A percentile compares a stretch with the other conserved stretches of the same genome.
Evolutionary conservation across 2,888 invertebrate species (phyloP).

Genomic region (Apamea epomidion): DNA sequence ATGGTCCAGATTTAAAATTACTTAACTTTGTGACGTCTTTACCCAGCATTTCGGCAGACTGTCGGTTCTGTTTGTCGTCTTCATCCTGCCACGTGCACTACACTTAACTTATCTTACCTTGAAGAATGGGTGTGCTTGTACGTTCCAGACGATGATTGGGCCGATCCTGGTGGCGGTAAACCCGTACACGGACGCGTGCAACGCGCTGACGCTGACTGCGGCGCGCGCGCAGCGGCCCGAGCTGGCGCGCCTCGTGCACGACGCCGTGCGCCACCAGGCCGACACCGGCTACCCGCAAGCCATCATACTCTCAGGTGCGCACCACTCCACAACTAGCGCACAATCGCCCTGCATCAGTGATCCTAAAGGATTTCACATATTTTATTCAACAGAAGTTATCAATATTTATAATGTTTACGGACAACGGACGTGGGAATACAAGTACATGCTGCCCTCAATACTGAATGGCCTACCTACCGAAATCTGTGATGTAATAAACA

Average conservation of each 20-base stretch:
- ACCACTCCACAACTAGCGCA: not conserved
- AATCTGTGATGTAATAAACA: too few relatives aligned
- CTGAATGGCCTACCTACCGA: too few relatives aligned
- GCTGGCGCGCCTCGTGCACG: slow-evolving; percentile 96
- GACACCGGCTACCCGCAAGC: slow-evolving; percentile 99
- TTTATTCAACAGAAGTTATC: not conserved
- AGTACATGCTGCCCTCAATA: too few relatives aligned
- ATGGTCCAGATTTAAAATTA: not conserved
- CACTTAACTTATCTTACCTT: not conserved
- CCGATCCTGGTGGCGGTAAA: slow-evolving; percentile 97
- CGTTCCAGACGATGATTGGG: slow-evolving; percentile 96
- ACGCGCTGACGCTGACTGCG: slow-evolving; percentile 96
- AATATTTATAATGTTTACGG: too few relatives aligned
- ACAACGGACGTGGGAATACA: too few relatives aligned
- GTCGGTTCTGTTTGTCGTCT: not conserved
- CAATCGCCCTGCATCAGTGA: not conserved
- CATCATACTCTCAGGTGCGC: slow-evolving; percentile 96
- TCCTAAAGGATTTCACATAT: not conserved
- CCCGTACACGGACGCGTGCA: slow-evolving; percentile 96
- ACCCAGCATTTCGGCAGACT: not conserved
- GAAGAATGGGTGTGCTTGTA: not conserved
- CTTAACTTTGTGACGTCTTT: not conserved
- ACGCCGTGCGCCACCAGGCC: slow-evolving; percentile 97
- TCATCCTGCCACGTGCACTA: too few relatives aligned
- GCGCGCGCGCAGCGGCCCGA: slow-evolving; percentile 94